phyloP scores from a whole-genome alignment of 2,888 invertebrate genomes.

The Pandemis cinnamomeana region DNA sequence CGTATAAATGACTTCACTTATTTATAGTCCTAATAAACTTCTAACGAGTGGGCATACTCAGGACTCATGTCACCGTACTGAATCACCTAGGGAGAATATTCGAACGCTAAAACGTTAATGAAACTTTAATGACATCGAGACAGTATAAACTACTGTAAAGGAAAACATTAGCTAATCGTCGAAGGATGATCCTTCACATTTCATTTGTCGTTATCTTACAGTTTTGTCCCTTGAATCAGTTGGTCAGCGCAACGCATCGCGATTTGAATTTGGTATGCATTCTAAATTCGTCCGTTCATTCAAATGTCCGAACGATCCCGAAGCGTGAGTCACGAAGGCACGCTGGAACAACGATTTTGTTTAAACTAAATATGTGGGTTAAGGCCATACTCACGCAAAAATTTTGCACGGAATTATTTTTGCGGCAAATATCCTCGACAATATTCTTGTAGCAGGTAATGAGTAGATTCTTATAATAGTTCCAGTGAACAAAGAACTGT shows the following conservation, averaged over 20 bases:
- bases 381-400: slow-evolving; percentile 38
- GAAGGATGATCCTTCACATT: background rate
- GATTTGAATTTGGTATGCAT: slow-evolving; percentile 49
- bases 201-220: background rate
- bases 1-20: slow-evolving; percentile 14
- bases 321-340: slow-evolving; percentile 29
- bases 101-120: background rate
- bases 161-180: background rate
- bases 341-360: slow-evolving; percentile 24
- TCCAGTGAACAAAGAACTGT: background rate
- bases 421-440: background rate
- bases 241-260: slow-evolving; percentile 50
- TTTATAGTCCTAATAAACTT: slow-evolving; percentile 48
- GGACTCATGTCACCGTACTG: slow-evolving; percentile 31
- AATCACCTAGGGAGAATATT: slow-evolving; percentile 41
- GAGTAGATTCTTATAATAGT: no score
- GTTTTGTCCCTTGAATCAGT: slow-evolving; percentile 46
- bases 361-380: slow-evolving; percentile 45
- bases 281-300: slow-evolving; percentile 52
- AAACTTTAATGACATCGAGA: slow-evolving; percentile 1
- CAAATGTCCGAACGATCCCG: slow-evolving; percentile 32
- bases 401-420: background rate
- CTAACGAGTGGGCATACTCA: slow-evolving; percentile 41
- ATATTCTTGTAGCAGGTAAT: background rate
- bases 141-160: background rate